Evolutionary conservation across 2,113 vertebrate species (phyloP).

Genomic region (Mustela lutreola): DNA sequence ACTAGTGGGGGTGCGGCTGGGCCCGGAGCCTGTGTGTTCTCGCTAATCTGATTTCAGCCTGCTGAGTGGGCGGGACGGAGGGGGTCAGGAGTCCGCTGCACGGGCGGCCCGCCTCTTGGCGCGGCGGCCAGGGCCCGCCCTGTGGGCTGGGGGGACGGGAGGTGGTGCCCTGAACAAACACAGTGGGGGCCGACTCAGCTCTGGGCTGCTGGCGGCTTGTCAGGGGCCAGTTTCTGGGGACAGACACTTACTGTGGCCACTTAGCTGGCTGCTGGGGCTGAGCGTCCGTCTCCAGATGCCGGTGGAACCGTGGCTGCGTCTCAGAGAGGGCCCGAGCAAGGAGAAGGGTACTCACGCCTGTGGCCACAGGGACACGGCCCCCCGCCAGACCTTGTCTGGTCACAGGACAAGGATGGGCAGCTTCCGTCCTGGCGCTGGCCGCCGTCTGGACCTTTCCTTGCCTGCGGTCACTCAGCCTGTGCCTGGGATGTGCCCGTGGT

Average conservation of each 20-base stretch:
- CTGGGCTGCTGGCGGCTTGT: not conserved
- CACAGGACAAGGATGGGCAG: not conserved
- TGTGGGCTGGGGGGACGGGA: not conserved
- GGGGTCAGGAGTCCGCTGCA: not conserved
- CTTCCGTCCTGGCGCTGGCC: not conserved
- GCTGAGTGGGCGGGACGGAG: not conserved
- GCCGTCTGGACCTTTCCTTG: rapidly evolving
- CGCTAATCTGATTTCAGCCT: not conserved
- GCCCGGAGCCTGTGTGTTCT: not conserved
- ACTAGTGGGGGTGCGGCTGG: not conserved
- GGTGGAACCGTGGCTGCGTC: rapidly evolving
- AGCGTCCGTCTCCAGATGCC: rapidly evolving
- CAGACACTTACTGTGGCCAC: not conserved
- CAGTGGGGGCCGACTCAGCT: not conserved
- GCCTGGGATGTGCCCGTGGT: rapidly evolving
- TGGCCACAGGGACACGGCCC: rapidly evolving
- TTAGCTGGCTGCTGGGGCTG: not conserved
- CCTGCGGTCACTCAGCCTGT: rapidly evolving
- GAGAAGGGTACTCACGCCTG: not conserved
- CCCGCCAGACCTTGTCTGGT: rapidly evolving
- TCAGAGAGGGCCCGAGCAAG: rapidly evolving
- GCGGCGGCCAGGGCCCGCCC: not conserved
- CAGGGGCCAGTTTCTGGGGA: not conserved
- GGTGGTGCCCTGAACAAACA: not conserved
- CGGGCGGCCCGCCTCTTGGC: rapidly evolving